A percentile compares a stretch with the other conserved stretches of the same genome.
Evolutionary conservation across 2,888 invertebrate species (phyloP).

Genomic region (Drosophila peninsularis): DNA sequence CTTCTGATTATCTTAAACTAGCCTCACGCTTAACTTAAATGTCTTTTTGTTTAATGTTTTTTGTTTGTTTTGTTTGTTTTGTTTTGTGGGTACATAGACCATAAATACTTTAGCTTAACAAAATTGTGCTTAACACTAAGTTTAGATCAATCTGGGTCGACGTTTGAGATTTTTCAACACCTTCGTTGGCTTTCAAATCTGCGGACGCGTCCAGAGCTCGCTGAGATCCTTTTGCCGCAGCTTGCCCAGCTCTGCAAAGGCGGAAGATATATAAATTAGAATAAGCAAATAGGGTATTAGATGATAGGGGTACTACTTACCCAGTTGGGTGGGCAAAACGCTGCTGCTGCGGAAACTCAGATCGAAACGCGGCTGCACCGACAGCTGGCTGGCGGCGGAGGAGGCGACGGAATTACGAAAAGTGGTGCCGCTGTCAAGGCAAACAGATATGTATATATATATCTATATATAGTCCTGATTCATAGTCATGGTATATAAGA

Average conservation of each 20-base stretch:
- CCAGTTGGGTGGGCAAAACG: constrained; percentile 65
- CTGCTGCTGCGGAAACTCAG: constrained; percentile 68
- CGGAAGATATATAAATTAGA: not conserved
- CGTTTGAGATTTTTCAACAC: constrained; percentile 55
- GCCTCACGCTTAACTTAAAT: constrained; percentile 59
- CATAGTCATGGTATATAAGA: not conserved
- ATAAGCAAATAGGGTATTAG: too few relatives aligned
- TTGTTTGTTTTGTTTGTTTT: constrained; percentile 3
- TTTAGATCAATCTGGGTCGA: constrained; percentile 49
- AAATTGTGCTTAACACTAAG: constrained; percentile 34
- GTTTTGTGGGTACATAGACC: constrained; percentile 13
- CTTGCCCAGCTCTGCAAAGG: constrained; percentile 75
- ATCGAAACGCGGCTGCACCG: constrained; percentile 81
- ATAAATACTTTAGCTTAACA: constrained; percentile 43
- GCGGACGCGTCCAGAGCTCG: constrained; percentile 81
- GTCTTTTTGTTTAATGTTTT: constrained; percentile 51
- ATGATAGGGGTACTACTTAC: constrained; percentile 45
- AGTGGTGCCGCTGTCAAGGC: constrained; percentile 62
- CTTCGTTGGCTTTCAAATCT: constrained; percentile 75
- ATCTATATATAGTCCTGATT: not conserved
- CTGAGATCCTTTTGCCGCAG: constrained; percentile 80
- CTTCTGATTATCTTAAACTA: constrained; percentile 59
- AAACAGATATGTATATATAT: not conserved
- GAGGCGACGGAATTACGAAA: constrained; percentile 75
- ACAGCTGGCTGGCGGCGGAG: constrained; percentile 64